phyloP scores from a whole-genome alignment of 2,888 invertebrate genomes.

The Mamestra brassicae region DNA sequence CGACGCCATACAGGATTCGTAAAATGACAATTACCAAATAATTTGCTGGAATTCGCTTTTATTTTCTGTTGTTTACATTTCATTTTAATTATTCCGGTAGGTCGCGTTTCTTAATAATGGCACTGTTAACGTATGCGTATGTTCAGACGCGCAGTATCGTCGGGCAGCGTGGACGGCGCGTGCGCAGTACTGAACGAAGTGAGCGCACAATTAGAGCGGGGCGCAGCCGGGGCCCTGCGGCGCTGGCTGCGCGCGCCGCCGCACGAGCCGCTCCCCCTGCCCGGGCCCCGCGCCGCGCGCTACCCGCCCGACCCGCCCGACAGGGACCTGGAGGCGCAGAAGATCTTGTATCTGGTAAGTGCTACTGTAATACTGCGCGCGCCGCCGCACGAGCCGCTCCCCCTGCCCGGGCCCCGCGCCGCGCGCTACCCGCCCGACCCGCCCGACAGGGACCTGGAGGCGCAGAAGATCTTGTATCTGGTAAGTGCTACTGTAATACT shows the following conservation, averaged over 20 bases:
- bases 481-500: background rate
- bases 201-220: constrained; percentile 96
- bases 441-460: constrained; percentile 20
- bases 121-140: background rate
- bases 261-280: constrained; percentile 77
- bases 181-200: constrained; percentile 99
- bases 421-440: constrained; percentile 58
- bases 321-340: constrained; percentile 30
- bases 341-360: constrained; percentile 35
- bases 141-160: constrained; percentile 96
- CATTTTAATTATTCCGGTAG: too few species aligned
- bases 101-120: too few species aligned
- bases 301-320: constrained; percentile 50
- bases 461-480: constrained; percentile 35
- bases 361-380: constrained; percentile 88
- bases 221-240: constrained; percentile 77
- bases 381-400: constrained; percentile 80
- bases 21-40: too few species aligned
- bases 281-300: constrained; percentile 82
- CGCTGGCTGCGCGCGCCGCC: constrained; percentile 92
- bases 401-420: constrained; percentile 83
- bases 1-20: too few species aligned
- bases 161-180: constrained; percentile 98
- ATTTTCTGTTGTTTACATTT: too few species aligned
- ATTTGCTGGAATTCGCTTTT: too few species aligned